Evolutionary conservation across 92 coral and sea anemone species (phyloP).

Genomic region (Galaxea fascicularis): DNA sequence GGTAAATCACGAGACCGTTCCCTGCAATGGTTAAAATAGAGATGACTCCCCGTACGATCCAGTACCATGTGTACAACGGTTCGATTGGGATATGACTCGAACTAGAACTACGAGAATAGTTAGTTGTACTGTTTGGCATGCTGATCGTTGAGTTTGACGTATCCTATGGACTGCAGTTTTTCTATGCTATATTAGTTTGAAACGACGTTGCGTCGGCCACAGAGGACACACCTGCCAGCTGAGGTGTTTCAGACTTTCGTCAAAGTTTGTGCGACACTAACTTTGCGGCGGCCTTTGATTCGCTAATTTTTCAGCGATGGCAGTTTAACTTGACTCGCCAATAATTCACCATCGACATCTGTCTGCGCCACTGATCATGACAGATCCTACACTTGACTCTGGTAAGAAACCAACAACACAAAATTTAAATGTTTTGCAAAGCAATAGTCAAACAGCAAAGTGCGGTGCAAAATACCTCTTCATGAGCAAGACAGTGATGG

Average conservation of each 20-base stretch:
- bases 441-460: no score
- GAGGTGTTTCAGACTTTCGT: no score
- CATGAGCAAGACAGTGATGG: no score
- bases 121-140: not conserved
- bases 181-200: no score
- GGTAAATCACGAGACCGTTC: constrained; percentile 68
- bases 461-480: no score
- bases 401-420: not conserved
- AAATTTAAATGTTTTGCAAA: not conserved
- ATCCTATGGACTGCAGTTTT: not conserved
- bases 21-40: constrained; percentile 64
- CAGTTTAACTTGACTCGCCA: no score
- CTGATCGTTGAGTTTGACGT: not conserved
- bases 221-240: no score
- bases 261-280: not conserved
- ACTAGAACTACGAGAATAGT: not conserved
- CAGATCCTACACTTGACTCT: not conserved
- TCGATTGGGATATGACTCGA: not conserved
- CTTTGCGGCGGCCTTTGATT: no score
- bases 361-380: not conserved
- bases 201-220: no score
- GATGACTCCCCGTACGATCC: constrained; percentile 56
- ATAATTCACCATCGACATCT: not conserved
- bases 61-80: constrained; percentile 42
- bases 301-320: no score